Evolutionary conservation across 1,140 invertebrate species (phyloP).

Genomic region (Dendrolimus kikuchii): DNA sequence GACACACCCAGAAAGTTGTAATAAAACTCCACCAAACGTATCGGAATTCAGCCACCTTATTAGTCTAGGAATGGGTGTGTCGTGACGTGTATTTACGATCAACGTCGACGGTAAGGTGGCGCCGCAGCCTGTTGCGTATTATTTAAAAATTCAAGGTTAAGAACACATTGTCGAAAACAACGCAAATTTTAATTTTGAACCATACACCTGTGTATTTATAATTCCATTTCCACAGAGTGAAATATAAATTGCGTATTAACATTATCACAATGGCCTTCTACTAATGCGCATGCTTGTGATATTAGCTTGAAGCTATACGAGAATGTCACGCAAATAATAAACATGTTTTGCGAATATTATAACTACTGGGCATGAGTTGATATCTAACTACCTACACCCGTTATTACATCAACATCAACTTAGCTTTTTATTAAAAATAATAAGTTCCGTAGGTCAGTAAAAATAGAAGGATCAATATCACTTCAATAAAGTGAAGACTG

Average conservation of each 20-base stretch:
- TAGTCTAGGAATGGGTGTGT: constrained; percentile 63
- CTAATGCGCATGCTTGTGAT: constrained; percentile 15
- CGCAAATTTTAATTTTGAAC: constrained; percentile 29
- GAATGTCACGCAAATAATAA: no score
- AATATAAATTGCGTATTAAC: constrained; percentile 8
- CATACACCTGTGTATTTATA: constrained; percentile 22
- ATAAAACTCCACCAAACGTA: constrained; percentile 11
- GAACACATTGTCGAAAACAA: constrained; percentile 29
- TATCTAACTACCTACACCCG: no score
- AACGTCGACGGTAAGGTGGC: constrained; percentile 23
- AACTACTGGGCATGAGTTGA: no score
- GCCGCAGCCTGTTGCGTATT: constrained; percentile 48
- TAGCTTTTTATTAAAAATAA: no score
- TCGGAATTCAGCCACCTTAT: constrained; percentile 36
- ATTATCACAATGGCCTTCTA: constrained; percentile 19
- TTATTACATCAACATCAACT: no score
- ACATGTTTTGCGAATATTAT: no score
- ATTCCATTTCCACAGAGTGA: constrained; percentile 4
- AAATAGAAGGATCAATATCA: no score
- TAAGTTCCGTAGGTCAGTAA: no score
- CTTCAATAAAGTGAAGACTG: no score
- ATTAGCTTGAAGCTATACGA: not conserved
- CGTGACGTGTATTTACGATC: constrained; percentile 57
- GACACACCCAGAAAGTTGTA: constrained; percentile 8
- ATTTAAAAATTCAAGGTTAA: constrained; percentile 57